phyloP scores from a whole-genome alignment of 2,113 vertebrate species.

The Suncus etruscus region DNA sequence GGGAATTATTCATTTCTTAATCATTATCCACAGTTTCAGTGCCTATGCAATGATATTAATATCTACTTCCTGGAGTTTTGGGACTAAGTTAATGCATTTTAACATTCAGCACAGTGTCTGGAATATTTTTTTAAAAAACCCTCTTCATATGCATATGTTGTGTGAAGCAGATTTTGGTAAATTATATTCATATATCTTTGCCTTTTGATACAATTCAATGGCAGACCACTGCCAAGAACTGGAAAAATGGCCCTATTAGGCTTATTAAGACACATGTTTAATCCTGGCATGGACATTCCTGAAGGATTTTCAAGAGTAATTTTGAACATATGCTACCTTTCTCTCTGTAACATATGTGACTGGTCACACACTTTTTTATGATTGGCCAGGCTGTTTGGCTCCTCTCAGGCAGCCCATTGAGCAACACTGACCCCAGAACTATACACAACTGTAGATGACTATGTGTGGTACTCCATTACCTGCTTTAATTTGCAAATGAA shows the following conservation, averaged over 20 bases:
- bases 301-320: conserved; percentile 17
- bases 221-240: background rate
- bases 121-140: background rate
- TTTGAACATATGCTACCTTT: background rate
- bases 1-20: background rate
- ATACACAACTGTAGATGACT: background rate
- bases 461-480: background rate
- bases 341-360: background rate
- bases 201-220: background rate
- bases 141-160: background rate
- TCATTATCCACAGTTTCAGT: conserved; percentile 41
- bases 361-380: background rate
- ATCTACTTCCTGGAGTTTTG: background rate
- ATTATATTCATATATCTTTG: no score
- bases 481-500: background rate
- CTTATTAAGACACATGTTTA: background rate
- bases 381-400: no score
- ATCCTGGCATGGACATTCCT: background rate
- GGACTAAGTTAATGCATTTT: background rate
- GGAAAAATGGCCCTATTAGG: background rate
- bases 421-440: background rate
- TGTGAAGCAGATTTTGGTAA: background rate
- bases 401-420: background rate
- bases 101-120: conserved; percentile 3
- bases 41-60: conserved; percentile 2